These are phyloP conservation scores for Contarinia nasturtii DNA, from an alignment of 1,140 invertebrate genomes.

Conservation along the genomic window DNA sequence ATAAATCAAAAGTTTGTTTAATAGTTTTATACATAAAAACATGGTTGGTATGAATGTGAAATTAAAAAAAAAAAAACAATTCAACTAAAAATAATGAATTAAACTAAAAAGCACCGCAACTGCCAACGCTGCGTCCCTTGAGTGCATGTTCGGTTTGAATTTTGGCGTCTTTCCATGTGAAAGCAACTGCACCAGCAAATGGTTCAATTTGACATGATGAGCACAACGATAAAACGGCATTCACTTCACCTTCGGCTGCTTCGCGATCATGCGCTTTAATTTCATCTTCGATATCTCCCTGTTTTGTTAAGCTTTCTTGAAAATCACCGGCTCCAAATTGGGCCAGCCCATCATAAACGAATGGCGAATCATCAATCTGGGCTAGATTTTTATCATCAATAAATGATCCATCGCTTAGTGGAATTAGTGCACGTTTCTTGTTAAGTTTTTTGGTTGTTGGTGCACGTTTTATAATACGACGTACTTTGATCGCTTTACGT, in stretches of 20 bases:
- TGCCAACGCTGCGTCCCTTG: conserved; percentile 31
- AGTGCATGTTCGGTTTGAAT: conserved; percentile 31
- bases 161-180: conserved; percentile 42
- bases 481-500: conserved; percentile 21
- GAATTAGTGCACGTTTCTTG: conserved; percentile 39
- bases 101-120: conserved; percentile 46
- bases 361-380: conserved; percentile 2
- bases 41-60: neutral
- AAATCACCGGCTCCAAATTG: conserved; percentile 38
- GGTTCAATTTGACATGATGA: conserved; percentile 50
- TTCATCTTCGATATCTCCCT: conserved; percentile 19
- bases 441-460: conserved; percentile 24
- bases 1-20: neutral
- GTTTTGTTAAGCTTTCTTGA: conserved; percentile 14
- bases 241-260: conserved; percentile 62
- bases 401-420: conserved; percentile 39
- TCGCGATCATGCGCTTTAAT: conserved; percentile 45
- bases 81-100: too few relatives aligned
- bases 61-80: neutral
- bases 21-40: neutral
- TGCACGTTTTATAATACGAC: conserved; percentile 14
- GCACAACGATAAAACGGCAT: conserved; percentile 54
- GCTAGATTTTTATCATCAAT: conserved; percentile 36
- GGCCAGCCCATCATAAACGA: conserved; percentile 34
- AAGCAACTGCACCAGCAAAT: conserved; percentile 51